Conservation (phyloP, 2,113 vertebrate species). For the Pavo muticus region DNA sequence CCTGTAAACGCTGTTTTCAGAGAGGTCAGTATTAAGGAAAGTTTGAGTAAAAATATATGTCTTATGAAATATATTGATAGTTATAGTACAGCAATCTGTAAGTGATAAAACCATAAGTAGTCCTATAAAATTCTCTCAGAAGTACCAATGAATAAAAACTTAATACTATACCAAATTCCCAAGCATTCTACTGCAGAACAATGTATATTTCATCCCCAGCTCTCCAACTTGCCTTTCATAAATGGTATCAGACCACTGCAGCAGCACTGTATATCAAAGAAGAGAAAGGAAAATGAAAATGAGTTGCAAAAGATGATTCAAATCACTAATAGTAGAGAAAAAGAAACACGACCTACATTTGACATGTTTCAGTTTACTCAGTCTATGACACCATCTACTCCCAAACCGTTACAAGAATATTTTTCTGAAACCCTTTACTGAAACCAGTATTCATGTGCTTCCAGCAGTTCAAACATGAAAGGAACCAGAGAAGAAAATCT, state of each 20-base stretch:
- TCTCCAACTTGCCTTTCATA: neutral
- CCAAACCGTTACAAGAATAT: neutral
- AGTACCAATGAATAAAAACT: neutral
- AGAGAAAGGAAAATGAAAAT: neutral
- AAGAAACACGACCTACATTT: fast-evolving
- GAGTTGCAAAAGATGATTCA: neutral
- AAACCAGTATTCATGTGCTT: neutral
- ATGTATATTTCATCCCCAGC: neutral
- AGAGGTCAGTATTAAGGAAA: neutral
- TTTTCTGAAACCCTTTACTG: neutral
- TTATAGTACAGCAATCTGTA: neutral
- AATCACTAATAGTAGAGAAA: neutral
- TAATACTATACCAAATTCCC: neutral
- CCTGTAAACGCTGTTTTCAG: neutral
- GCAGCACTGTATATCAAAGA: neutral
- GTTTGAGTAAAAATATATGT: neutral
- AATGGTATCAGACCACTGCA: neutral
- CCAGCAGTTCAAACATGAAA: neutral
- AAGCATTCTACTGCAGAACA: neutral
- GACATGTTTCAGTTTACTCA: neutral
- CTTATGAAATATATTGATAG: neutral
- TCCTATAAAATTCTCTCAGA: neutral
- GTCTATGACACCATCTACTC: neutral
- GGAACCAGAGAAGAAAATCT: neutral
- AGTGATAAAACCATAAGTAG: neutral